Conservation (phyloP, 2,888 invertebrate species). For the Folsomia manolachei region DNA sequence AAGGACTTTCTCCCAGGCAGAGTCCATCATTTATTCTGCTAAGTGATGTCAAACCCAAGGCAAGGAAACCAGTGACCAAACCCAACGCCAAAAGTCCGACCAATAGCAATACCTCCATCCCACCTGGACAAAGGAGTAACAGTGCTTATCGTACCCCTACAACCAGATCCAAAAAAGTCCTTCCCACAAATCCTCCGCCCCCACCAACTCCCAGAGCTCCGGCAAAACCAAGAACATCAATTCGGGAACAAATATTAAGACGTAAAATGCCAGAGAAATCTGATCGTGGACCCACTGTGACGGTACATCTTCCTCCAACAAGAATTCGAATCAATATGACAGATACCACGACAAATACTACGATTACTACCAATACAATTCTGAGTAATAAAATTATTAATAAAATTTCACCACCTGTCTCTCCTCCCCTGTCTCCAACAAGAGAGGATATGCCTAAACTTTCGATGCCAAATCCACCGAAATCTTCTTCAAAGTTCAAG, state of each 20-base stretch:
- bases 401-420: not conserved
- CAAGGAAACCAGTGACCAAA: slow-evolving; percentile 15
- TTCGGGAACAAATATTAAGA: not conserved
- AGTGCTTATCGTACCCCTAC: not conserved
- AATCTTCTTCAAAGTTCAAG: not conserved
- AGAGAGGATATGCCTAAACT: not conserved
- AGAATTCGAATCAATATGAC: not conserved
- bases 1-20: slow-evolving; percentile 12
- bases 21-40: slow-evolving; percentile 8
- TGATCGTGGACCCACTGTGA: not conserved
- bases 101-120: not conserved
- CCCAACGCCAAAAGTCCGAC: not conserved
- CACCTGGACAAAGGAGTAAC: too few species aligned
- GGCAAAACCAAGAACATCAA: not conserved
- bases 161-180: not conserved
- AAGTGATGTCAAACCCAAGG: slow-evolving; percentile 4
- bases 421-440: too few species aligned
- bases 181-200: not conserved
- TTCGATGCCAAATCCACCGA: not conserved
- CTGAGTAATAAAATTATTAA: too few species aligned
- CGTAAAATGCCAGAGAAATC: not conserved
- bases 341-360: not conserved
- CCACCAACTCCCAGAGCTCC: not conserved
- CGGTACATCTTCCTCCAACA: not conserved
- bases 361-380: too few species aligned